These are phyloP conservation scores for Bombus consobrinus DNA, from an alignment of 1,140 invertebrate species.

Conservation along the genomic window DNA sequence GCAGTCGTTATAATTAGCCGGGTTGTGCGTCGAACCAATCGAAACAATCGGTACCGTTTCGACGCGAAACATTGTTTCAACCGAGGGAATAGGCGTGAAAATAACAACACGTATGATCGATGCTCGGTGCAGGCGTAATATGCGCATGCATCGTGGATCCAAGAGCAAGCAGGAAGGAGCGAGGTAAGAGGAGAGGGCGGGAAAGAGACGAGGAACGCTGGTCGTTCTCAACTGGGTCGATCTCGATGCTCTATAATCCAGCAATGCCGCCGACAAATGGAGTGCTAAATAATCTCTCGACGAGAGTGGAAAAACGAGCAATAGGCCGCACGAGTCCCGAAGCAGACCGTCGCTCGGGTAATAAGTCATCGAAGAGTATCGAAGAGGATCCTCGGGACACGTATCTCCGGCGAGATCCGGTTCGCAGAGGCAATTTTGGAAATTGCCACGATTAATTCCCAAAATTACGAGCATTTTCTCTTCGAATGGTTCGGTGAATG, in stretches of 20 bases:
- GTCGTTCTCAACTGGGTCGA: constrained; percentile 53
- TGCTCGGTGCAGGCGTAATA: not conserved
- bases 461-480: constrained; percentile 37
- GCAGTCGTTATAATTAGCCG: not conserved
- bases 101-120: constrained; percentile 14
- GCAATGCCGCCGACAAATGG: constrained; percentile 62
- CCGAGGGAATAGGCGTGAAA: not conserved
- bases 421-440: constrained; percentile 30
- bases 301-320: constrained; percentile 43
- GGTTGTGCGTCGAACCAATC: not conserved
- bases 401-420: constrained; percentile 17
- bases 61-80: not conserved
- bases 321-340: not conserved
- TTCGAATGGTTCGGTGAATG: not conserved
- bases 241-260: constrained; percentile 67
- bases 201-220: not conserved
- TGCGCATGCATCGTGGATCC: not conserved
- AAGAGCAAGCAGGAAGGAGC: not conserved
- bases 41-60: not conserved
- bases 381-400: constrained; percentile 24
- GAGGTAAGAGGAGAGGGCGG: not conserved
- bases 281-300: constrained; percentile 69
- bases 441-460: constrained; percentile 50
- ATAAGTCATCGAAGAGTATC: constrained; percentile 48
- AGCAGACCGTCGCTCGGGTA: constrained; percentile 31